Conservation (phyloP, 2,797 vertebrate species). For the Bovichtus variegatus region DNA sequence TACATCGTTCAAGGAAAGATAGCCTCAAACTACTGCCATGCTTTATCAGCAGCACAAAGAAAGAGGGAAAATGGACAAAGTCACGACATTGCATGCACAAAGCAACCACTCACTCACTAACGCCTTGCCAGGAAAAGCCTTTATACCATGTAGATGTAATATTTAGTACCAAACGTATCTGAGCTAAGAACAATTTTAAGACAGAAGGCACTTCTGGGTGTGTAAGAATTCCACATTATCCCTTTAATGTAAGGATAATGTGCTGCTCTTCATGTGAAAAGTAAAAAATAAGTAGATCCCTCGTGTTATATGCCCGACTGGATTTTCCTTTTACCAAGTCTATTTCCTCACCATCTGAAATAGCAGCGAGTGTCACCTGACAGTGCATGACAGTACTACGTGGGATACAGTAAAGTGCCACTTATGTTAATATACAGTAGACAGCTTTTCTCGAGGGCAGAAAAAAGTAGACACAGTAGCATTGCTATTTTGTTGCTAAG, state of each 20-base stretch:
- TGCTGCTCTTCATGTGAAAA: slow-evolving; percentile 25
- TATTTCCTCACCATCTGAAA: slow-evolving; percentile 26
- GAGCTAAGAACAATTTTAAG: slow-evolving; percentile 2
- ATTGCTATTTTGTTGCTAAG: background rate
- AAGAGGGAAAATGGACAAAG: slow-evolving; percentile 32
- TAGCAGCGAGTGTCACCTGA: slow-evolving; percentile 1
- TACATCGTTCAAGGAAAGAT: slow-evolving; percentile 3
- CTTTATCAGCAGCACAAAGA: background rate
- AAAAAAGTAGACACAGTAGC: background rate
- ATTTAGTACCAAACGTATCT: slow-evolving; percentile 58
- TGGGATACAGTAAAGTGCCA: slow-evolving; percentile 4
- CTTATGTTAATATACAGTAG: background rate
- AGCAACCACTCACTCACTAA: slow-evolving; percentile 25
- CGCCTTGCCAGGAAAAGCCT: slow-evolving; percentile 16
- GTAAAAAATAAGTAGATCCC: slow-evolving; percentile 11
- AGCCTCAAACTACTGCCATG: background rate
- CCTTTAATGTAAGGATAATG: slow-evolving; percentile 19
- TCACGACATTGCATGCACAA: slow-evolving; percentile 15
- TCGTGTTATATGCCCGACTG: slow-evolving; percentile 4
- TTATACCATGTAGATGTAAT: slow-evolving; percentile 44
- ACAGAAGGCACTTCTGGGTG: background rate
- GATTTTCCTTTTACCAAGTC: slow-evolving; percentile 25
- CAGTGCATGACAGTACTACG: background rate
- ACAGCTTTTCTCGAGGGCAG: background rate
- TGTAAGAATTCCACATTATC: slow-evolving; percentile 15